phyloP scores from a whole-genome alignment of 2,888 invertebrate species.

The Lymantria dispar region DNA sequence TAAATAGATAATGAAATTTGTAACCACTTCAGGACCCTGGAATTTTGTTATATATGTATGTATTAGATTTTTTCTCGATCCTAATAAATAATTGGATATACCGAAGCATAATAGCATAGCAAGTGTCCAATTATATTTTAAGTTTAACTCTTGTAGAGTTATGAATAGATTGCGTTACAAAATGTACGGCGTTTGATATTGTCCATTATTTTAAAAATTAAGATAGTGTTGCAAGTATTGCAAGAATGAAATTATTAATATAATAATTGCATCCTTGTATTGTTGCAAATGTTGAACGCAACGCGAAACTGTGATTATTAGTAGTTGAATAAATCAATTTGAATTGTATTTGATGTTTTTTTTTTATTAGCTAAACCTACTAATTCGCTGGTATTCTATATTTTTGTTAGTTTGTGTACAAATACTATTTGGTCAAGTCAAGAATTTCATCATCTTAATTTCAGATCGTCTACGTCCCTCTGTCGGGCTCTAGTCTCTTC shows the following conservation, averaged over 20 bases:
- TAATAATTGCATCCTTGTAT: conserved; percentile 9
- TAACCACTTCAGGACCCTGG: too few relatives aligned
- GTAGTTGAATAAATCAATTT: conserved; percentile 59
- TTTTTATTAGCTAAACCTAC: conserved; percentile 5
- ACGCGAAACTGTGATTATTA: conserved; percentile 69
- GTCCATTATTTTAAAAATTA: conserved; percentile 16
- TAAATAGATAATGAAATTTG: too few relatives aligned
- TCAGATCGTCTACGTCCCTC: too few relatives aligned
- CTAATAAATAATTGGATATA: too few relatives aligned
- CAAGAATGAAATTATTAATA: conserved; percentile 5
- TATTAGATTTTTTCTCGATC: too few relatives aligned
- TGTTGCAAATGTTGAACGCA: conserved; percentile 40
- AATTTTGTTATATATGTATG: too few relatives aligned
- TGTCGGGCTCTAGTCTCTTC: too few relatives aligned
- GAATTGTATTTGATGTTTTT: conserved; percentile 23
- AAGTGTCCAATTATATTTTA: not conserved
- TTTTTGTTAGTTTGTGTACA: too few relatives aligned
- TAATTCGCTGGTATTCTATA: too few relatives aligned
- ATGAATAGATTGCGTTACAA: conserved; percentile 18
- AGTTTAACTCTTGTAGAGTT: conserved; percentile 44
- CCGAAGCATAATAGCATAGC: too few relatives aligned
- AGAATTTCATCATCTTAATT: too few relatives aligned
- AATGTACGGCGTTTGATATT: conserved; percentile 1
- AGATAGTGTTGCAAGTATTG: conserved; percentile 23
- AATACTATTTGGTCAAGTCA: too few relatives aligned